phyloP scores from a whole-genome alignment of 2,888 invertebrate genomes.

The Cloeon dipterum region DNA sequence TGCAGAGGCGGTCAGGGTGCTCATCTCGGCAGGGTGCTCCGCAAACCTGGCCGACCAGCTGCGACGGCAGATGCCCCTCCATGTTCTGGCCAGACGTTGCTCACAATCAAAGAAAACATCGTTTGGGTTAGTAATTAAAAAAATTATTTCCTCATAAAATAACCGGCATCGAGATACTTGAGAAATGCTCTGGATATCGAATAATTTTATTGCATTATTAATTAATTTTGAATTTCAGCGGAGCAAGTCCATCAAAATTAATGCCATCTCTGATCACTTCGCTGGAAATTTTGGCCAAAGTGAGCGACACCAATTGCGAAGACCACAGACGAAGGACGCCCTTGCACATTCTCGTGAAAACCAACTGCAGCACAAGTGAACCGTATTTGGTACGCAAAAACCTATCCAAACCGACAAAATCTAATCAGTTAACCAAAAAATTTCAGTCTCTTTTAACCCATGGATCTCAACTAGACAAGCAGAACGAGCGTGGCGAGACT shows the following conservation, averaged over 20 bases:
- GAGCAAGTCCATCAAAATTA: too few species aligned
- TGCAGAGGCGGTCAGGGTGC: conserved; percentile 13
- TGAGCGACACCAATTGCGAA: conserved; percentile 15
- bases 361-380: conserved; percentile 11
- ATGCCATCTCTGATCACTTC: background rate
- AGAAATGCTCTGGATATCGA: too few species aligned
- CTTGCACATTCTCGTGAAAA: conserved; percentile 15
- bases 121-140: too few species aligned
- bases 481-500: conserved; percentile 19
- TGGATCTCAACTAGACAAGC: conserved; percentile 16
- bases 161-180: too few species aligned
- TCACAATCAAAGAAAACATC: background rate
- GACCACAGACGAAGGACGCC: conserved; percentile 16
- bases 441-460: conserved; percentile 15
- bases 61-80: background rate
- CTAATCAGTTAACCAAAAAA: background rate
- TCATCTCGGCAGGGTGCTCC: conserved; percentile 16
- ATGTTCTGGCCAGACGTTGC: background rate
- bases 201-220: too few species aligned
- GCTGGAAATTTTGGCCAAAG: conserved; percentile 13
- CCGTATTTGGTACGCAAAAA: conserved; percentile 7
- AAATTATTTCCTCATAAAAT: too few species aligned
- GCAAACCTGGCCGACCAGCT: conserved; percentile 16
- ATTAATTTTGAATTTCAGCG: too few species aligned
- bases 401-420: background rate